These are phyloP conservation scores for Montipora capitata DNA, from an alignment of 92 coral and sea anemone species.

Conservation along the genomic window DNA sequence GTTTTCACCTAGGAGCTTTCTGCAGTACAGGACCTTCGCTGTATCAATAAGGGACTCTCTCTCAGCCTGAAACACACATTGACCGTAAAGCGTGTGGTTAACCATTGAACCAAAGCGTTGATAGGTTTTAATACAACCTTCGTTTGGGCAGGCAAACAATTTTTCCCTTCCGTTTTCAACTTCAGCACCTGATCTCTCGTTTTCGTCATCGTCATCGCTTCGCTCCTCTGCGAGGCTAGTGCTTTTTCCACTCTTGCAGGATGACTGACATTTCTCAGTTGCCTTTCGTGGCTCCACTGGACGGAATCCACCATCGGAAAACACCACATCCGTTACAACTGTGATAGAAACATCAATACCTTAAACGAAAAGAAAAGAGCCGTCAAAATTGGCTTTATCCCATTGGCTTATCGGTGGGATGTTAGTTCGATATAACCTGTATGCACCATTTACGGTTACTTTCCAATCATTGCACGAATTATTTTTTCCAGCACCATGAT, in stretches of 20 bases:
- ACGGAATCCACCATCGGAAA: not conserved
- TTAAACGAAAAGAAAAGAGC: not conserved
- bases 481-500: no score
- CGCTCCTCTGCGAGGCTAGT: not conserved
- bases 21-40: not conserved
- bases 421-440: not conserved
- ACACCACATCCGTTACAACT: not conserved
- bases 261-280: not conserved
- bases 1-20: not conserved
- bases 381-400: not conserved
- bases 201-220: not conserved
- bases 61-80: slow-evolving; percentile 43
- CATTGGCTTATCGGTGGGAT: not conserved
- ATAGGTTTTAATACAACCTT: not conserved
- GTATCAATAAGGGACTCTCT: slow-evolving; percentile 18
- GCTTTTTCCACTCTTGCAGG: not conserved
- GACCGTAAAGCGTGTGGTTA: slow-evolving; percentile 45
- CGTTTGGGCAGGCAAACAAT: no score
- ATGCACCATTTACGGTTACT: not conserved
- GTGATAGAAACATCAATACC: not conserved
- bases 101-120: slow-evolving; percentile 55
- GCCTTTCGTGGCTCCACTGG: not conserved
- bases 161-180: no score
- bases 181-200: not conserved
- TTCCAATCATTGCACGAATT: no score